phyloP scores from a whole-genome alignment of 2,888 invertebrate species.

The Epirrita christyi region DNA sequence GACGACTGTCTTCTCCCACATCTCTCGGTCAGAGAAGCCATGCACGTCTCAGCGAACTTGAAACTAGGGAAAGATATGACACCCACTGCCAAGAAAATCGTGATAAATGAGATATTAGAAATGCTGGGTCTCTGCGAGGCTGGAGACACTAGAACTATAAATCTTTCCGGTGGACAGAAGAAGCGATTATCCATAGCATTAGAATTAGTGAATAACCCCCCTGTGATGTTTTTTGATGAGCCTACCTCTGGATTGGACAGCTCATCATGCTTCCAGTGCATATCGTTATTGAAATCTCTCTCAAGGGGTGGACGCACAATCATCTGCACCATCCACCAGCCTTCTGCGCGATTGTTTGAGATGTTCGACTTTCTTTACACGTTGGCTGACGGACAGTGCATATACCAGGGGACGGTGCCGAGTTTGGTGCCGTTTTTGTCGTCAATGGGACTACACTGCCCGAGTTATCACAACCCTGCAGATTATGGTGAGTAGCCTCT shows the following conservation, averaged over 20 bases:
- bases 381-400: constrained; percentile 96
- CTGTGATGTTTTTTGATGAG: constrained; percentile 99
- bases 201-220: constrained; percentile 97
- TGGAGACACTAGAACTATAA: constrained; percentile 90
- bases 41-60: constrained; percentile 96
- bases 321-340: constrained; percentile 98
- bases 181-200: constrained; percentile 96
- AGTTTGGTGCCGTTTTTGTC: constrained; percentile 95
- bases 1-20: constrained; percentile 95
- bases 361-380: constrained; percentile 97
- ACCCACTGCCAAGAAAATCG: constrained; percentile 89
- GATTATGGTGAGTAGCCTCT: constrained; percentile 91
- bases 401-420: constrained; percentile 94
- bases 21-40: constrained; percentile 95
- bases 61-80: constrained; percentile 93
- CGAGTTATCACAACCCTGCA: constrained; percentile 98
- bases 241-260: constrained; percentile 97
- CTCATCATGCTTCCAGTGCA: constrained; percentile 96
- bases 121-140: constrained; percentile 93
- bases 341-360: constrained; percentile 97
- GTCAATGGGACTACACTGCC: constrained; percentile 94
- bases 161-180: constrained; percentile 95
- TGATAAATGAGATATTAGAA: constrained; percentile 94
- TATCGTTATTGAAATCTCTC: constrained; percentile 93
- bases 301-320: constrained; percentile 95